Evolutionary conservation across 2,113 vertebrate genomes (phyloP), one percentile per base, ranked within the genome.

Genomic region (Podarcis cretensis): DNA sequence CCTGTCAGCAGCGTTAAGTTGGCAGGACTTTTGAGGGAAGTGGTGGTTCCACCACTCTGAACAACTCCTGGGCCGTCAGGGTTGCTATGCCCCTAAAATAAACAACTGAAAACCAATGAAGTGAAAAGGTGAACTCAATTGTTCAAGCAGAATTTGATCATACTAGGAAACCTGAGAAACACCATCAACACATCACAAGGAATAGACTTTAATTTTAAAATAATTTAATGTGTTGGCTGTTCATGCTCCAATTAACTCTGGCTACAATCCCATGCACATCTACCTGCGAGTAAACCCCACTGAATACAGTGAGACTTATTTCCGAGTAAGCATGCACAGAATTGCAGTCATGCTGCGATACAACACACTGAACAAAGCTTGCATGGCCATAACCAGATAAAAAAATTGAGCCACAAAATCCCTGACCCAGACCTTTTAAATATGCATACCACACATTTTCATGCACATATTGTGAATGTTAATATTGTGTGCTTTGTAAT

Each of bases 151-250:
- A 93, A 86, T 77, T 16, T 92, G 30, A 37, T 76, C 83, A 90
- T 89, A 84, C 91, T 85, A 81, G 88, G 63, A 87, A 89, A 93
- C 87, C 91, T 91, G 48, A 69, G 92, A 93, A 92, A 91, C 87
- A 90, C 48, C 20, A 94, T 86, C 89, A 94, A 20, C 18, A 63
- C 59, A 63, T 63, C 59, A 63, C 16, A 63, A 20, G 59, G 59
- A 63, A 63, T 5, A 63, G 16, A 63, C 18, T 63, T 63, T 63
- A 85, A 27, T 94, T 93, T 12, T 7, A 83, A 73, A 25, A 89
- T 40, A 84, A 7, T 92, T 93, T 30, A 81, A 48, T 93, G 3
- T 27, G 8, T 12, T 71, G 8, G 23, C 59, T 63, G 59, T 20
- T 63, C 18, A 14, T 30, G 25, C 27, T 69, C 68, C 68, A 69